phyloP scores from a whole-genome alignment of 2,113 vertebrate genomes.

The Rhinichthys klamathensis region DNA sequence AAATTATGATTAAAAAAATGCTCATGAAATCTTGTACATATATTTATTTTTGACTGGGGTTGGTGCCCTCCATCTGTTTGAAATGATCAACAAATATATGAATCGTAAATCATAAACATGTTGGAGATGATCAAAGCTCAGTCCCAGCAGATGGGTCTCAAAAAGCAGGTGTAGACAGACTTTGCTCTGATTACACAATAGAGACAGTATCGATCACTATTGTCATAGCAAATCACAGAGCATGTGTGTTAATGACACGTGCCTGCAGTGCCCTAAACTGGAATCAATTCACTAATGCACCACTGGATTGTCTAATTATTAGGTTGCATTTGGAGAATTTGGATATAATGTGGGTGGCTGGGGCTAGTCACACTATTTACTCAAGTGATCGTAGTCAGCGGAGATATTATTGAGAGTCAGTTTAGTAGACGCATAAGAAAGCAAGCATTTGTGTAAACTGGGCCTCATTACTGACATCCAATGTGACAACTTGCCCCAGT shows the following conservation, averaged over 20 bases:
- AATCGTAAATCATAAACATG: not conserved
- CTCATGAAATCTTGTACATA: not conserved
- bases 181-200: not conserved
- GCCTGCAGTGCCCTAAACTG: not conserved
- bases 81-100: not conserved
- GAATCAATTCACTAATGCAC: not conserved
- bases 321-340: not conserved
- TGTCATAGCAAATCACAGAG: not conserved
- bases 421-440: not conserved
- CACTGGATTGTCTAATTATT: not conserved
- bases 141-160: slow-evolving; percentile 11
- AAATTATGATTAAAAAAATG: not conserved
- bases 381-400: not conserved
- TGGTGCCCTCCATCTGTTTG: not conserved
- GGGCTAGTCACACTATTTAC: not conserved
- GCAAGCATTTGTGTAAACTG: not conserved
- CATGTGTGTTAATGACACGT: not conserved
- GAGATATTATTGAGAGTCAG: not conserved
- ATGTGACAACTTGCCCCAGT: not conserved
- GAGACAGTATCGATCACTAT: not conserved
- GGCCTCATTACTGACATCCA: not conserved
- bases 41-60: not conserved
- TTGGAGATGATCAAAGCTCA: not conserved
- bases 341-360: not conserved
- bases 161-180: not conserved